Evolutionary conservation across 35 echinoderm and acorn worm genomes (phyloP).

Genomic region (Heliocidaris erythrogramma): DNA sequence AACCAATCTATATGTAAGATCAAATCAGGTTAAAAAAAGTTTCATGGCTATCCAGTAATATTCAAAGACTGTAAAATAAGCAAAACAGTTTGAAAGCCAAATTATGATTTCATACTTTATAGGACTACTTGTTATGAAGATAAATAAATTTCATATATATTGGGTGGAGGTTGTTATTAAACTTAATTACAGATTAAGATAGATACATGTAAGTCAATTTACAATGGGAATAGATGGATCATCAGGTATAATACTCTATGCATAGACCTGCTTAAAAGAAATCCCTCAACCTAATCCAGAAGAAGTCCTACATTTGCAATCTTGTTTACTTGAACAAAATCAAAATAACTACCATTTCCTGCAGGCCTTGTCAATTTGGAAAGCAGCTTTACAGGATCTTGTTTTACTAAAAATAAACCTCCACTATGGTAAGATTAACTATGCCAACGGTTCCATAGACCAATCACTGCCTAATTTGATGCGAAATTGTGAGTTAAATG

Average conservation of each 20-base stretch:
- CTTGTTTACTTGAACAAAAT: neutral
- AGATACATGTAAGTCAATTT: neutral
- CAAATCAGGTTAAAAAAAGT: too few relatives aligned
- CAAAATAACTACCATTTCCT: neutral
- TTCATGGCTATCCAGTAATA: too few relatives aligned
- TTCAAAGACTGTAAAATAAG: too few relatives aligned
- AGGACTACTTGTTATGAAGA: too few relatives aligned
- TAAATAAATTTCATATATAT: too few relatives aligned
- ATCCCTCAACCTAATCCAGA: neutral
- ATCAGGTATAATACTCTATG: neutral
- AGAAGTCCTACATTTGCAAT: neutral
- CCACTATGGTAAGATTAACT: neutral
- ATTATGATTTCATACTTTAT: too few relatives aligned
- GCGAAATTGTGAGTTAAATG: conserved; percentile 2
- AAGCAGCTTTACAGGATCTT: neutral
- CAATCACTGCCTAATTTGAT: conserved; percentile 5
- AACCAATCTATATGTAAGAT: too few relatives aligned
- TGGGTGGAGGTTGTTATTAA: too few relatives aligned
- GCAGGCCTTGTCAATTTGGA: neutral
- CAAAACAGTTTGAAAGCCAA: too few relatives aligned
- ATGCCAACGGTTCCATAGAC: neutral
- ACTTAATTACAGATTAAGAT: too few relatives aligned
- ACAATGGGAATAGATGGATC: neutral
- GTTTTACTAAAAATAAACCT: neutral
- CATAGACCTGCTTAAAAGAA: neutral